Conservation (phyloP, 2,113 vertebrate genomes). For the Chionodraco myersi region DNA sequence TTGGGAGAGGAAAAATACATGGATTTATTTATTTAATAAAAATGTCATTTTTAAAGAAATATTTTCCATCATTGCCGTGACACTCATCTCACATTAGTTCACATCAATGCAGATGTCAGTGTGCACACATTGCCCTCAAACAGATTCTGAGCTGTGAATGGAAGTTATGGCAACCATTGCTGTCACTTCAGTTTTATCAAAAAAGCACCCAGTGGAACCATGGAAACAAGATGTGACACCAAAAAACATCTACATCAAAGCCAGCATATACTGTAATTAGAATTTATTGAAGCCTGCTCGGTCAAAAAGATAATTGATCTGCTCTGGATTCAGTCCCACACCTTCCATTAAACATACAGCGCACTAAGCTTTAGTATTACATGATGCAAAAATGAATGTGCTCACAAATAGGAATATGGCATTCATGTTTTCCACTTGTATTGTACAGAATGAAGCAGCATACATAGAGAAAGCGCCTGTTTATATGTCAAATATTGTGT, state of each 20-base stretch:
- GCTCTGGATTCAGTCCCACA: constrained; percentile 66
- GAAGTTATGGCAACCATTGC: constrained; percentile 77
- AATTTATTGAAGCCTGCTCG: constrained; percentile 74
- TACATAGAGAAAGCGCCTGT: constrained; percentile 39
- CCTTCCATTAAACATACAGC: constrained; percentile 52
- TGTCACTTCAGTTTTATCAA: constrained; percentile 80
- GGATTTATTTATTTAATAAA: constrained; percentile 65
- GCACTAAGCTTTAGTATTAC: constrained; percentile 48
- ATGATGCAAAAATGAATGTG: constrained; percentile 45
- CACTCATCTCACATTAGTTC: constrained; percentile 80
- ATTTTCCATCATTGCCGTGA: constrained; percentile 67
- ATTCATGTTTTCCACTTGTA: constrained; percentile 26
- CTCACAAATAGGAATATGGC: constrained; percentile 51
- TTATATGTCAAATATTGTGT: constrained; percentile 3
- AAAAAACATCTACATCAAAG: constrained; percentile 73
- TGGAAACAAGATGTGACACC: constrained; percentile 77
- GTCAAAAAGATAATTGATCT: constrained; percentile 71
- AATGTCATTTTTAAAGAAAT: constrained; percentile 73
- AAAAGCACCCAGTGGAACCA: constrained; percentile 66
- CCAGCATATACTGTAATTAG: constrained; percentile 68
- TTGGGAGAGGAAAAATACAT: neutral
- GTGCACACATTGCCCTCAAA: constrained; percentile 78
- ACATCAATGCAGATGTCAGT: constrained; percentile 81
- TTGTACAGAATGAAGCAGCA: constrained; percentile 21
- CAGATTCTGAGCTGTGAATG: constrained; percentile 77